Evolutionary conservation across 2,888 invertebrate species (phyloP).

Genomic region (Cataglyphis rosenhaueri): DNA sequence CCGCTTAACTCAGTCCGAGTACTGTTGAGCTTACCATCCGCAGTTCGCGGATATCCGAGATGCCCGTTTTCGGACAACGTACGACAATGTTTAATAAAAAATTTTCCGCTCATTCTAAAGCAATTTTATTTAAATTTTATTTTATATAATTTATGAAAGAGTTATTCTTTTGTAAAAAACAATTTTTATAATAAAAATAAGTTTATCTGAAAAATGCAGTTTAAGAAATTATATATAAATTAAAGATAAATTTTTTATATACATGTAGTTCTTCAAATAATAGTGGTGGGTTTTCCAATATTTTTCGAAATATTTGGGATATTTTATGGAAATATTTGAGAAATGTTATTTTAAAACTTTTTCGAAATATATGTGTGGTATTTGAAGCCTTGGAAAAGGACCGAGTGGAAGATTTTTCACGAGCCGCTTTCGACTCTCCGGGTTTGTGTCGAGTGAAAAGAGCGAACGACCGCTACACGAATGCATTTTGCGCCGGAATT

Average conservation of each 20-base stretch:
- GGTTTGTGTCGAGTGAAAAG: slow-evolving; percentile 18
- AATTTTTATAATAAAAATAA: not conserved
- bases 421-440: not conserved
- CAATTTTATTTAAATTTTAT: not conserved
- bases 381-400: not conserved
- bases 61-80: not conserved
- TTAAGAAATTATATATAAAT: too few relatives aligned
- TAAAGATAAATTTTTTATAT: too few relatives aligned
- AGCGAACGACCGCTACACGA: slow-evolving; percentile 37
- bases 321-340: too few relatives aligned
- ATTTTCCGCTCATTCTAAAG: not conserved
- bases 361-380: not conserved
- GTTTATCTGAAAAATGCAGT: too few relatives aligned
- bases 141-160: too few relatives aligned
- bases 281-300: too few relatives aligned
- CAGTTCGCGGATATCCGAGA: not conserved
- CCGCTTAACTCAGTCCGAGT: not conserved
- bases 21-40: not conserved
- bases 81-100: not conserved
- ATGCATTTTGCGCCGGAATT: slow-evolving; percentile 38
- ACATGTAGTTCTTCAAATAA: not conserved
- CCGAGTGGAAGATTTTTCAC: not conserved
- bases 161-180: not conserved
- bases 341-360: not conserved
- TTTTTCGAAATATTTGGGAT: too few relatives aligned